A percentile compares a stretch with the other conserved stretches of the same genome.
These are phyloP conservation scores for Eristalis tenax DNA, from an alignment of 2,888 invertebrate species.

Conservation along the genomic window DNA sequence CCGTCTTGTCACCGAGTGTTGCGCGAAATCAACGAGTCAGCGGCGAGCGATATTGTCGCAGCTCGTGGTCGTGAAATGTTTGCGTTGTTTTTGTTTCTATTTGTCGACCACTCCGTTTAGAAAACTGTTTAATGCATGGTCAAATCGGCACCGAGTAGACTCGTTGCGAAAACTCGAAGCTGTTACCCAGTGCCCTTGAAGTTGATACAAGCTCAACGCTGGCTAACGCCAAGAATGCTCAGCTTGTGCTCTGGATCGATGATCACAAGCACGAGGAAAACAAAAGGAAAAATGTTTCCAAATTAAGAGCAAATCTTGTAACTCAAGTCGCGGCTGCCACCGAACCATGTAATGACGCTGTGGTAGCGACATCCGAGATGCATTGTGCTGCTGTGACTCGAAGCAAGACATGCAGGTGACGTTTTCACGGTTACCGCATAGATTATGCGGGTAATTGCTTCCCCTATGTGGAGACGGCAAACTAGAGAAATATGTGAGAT, in stretches of 20 bases:
- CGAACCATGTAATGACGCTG: constrained; percentile 56
- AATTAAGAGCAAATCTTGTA: constrained; percentile 38
- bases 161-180: constrained; percentile 46
- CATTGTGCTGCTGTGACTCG: constrained; percentile 37
- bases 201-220: constrained; percentile 37
- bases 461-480: background rate
- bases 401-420: constrained; percentile 47
- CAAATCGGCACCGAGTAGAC: constrained; percentile 27
- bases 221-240: constrained; percentile 42
- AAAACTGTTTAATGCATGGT: constrained; percentile 59
- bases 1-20: constrained; percentile 17
- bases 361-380: constrained; percentile 49
- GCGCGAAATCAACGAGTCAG: background rate
- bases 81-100: constrained; percentile 33
- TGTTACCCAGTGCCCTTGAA: constrained; percentile 63
- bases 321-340: constrained; percentile 39
- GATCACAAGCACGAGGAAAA: constrained; percentile 3
- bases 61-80: constrained; percentile 36
- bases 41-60: background rate
- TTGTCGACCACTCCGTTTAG: constrained; percentile 19
- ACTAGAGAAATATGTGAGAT: constrained; percentile 51
- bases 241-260: constrained; percentile 34
- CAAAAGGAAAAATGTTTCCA: constrained; percentile 17
- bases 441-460: background rate
- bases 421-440: constrained; percentile 63